Percentiles rank a stretch among this genome's conserved stretches.
Conservation (phyloP, 2,797 vertebrate species). For the Yasuhikotakia modesta region DNA sequence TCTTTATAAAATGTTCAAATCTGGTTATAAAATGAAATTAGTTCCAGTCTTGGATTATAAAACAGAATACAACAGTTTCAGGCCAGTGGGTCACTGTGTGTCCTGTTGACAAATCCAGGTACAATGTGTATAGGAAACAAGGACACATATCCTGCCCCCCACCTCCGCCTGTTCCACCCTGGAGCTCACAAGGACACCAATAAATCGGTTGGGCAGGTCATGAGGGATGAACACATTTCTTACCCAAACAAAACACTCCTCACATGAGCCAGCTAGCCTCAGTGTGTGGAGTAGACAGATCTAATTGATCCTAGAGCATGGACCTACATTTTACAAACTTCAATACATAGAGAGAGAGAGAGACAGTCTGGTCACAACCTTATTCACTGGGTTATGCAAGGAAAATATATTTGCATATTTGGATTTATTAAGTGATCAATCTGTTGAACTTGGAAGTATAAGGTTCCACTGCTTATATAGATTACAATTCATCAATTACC, state of each 20-base stretch:
- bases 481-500: too few species aligned
- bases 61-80: not conserved
- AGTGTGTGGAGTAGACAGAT: conserved; percentile 36
- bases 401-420: not conserved
- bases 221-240: conserved; percentile 23
- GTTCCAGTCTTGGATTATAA: not conserved
- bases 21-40: too few species aligned
- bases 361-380: conserved; percentile 32
- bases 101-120: not conserved
- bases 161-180: not conserved
- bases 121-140: too few species aligned
- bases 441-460: too few species aligned
- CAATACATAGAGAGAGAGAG: conserved; percentile 44
- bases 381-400: not conserved
- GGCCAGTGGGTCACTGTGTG: not conserved
- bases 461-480: too few species aligned
- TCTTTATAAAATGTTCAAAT: not conserved
- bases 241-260: conserved; percentile 24
- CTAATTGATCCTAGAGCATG: conserved; percentile 71
- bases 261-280: conserved; percentile 21
- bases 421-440: not conserved
- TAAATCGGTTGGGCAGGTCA: conserved; percentile 21
- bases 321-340: conserved; percentile 62
- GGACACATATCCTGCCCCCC: not conserved
- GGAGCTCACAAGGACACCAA: conserved; percentile 8